Evolutionary conservation across 2,113 vertebrate species (phyloP).

Genomic region (Percina caprodes): DNA sequence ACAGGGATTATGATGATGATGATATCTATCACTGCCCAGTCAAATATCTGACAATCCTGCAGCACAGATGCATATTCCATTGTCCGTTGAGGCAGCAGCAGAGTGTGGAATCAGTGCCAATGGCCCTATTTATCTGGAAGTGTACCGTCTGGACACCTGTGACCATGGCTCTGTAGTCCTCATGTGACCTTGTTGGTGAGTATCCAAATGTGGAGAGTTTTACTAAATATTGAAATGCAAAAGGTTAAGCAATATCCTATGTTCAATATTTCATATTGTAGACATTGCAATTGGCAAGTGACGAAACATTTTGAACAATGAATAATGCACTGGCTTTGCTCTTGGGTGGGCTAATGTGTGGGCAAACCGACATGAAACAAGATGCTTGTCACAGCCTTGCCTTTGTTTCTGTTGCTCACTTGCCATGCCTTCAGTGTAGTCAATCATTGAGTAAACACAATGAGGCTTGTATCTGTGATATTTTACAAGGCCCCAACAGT

Average conservation of each 20-base stretch:
- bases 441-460: slow-evolving; percentile 71
- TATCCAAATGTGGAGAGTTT: slow-evolving; percentile 29
- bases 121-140: slow-evolving; percentile 29
- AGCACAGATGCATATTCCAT: slow-evolving; percentile 6
- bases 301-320: not conserved
- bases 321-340: not conserved
- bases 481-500: slow-evolving; percentile 52
- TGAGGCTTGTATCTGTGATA: slow-evolving; percentile 61
- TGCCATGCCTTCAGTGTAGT: slow-evolving; percentile 44
- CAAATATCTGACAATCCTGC: slow-evolving; percentile 35
- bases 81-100: slow-evolving; percentile 14
- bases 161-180: slow-evolving; percentile 27
- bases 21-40: slow-evolving; percentile 37
- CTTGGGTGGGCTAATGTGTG: not conserved
- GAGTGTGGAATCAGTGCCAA: slow-evolving; percentile 31
- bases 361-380: slow-evolving; percentile 5
- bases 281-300: not conserved
- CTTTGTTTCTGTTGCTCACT: slow-evolving; percentile 37
- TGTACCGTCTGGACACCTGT: slow-evolving; percentile 41
- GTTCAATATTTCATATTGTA: not conserved
- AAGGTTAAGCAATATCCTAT: not conserved
- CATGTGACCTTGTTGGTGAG: slow-evolving; percentile 46
- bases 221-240: not conserved
- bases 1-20: slow-evolving; percentile 27
- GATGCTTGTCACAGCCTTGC: slow-evolving; percentile 12